Evolutionary conservation across 2,888 invertebrate genomes (phyloP).

Genomic region (Carcina quercana): DNA sequence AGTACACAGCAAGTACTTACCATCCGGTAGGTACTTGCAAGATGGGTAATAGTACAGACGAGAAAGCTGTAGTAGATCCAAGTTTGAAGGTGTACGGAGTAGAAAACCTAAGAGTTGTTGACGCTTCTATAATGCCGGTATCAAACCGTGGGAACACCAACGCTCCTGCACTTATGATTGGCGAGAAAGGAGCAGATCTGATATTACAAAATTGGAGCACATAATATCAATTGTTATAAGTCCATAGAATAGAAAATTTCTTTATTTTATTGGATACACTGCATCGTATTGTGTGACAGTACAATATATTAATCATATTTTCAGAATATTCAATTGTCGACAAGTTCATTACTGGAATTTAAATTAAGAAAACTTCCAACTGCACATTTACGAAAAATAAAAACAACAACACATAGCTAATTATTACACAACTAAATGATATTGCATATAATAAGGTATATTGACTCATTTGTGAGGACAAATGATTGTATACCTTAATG

Average conservation of each 20-base stretch:
- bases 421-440: too few species aligned
- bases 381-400: too few species aligned
- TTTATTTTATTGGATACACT: slow-evolving; percentile 28
- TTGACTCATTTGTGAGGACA: too few species aligned
- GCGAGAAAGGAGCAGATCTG: slow-evolving; percentile 56
- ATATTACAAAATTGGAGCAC: neutral
- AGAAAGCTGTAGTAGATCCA: slow-evolving; percentile 78
- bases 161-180: slow-evolving; percentile 87
- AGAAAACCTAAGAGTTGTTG: slow-evolving; percentile 77
- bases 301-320: too few species aligned
- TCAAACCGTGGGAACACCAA: slow-evolving; percentile 87
- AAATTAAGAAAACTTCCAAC: too few species aligned
- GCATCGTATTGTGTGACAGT: too few species aligned
- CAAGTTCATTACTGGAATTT: too few species aligned
- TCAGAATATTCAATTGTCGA: too few species aligned
- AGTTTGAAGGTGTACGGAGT: slow-evolving; percentile 78
- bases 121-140: slow-evolving; percentile 86
- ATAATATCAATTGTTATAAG: too few species aligned
- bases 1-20: slow-evolving; percentile 71
- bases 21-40: slow-evolving; percentile 52
- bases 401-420: too few species aligned
- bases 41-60: slow-evolving; percentile 72
- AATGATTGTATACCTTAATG: too few species aligned
- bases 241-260: slow-evolving; percentile 34
- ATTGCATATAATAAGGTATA: too few species aligned